Evolutionary conservation across 2,113 vertebrate genomes (phyloP), one percentile per base, ranked within the genome.

Genomic region (Odocoileus hemionus): DNA sequence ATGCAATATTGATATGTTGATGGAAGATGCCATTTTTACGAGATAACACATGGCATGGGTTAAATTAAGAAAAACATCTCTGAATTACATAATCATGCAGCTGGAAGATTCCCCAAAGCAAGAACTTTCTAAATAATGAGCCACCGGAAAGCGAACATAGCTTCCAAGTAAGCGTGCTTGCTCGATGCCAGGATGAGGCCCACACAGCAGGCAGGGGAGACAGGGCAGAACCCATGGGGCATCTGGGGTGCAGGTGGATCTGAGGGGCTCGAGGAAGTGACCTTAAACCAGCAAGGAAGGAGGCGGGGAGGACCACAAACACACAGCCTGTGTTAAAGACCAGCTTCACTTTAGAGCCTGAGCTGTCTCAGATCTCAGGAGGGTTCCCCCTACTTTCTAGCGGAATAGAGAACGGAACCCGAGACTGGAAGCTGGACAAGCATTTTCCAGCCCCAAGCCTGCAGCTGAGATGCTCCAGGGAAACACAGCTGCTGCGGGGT

Each of bases 381-480:
- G 28, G 9, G 8, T 11, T 8, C 7, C 10, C 43, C 9, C 26
- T 4, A 2, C 39, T 14, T 25, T 12, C 3, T 0, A 30, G 19
- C 1, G 4, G 28, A 28, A n/a, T 0, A 26, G 50, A 58, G 43
- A 70, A 3, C 4, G 1, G 1, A 50, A 1, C 5, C 25, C 5
- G 0, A 0, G 25, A 25, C 0, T 6, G 16, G 19, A 9, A 52
- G 2, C 2, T 4, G 43, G 1, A 76, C 11, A 2, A 4, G 0
- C 0, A 3, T 7, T 39, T 2, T 4, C 6, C 5, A 13, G 12
- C 67, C 47, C 6, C 3, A 0, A 3, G 3, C 9, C 8, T 0
- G 3, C 43, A 25, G 52, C n/a, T 36, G 3, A 3, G 2, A 1
- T 1, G 1, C 19, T 0, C 43, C 2, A 14, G 15, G 8, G 15